Evolutionary conservation across 2,797 vertebrate genomes (phyloP).

Genomic region (Lates japonicus): DNA sequence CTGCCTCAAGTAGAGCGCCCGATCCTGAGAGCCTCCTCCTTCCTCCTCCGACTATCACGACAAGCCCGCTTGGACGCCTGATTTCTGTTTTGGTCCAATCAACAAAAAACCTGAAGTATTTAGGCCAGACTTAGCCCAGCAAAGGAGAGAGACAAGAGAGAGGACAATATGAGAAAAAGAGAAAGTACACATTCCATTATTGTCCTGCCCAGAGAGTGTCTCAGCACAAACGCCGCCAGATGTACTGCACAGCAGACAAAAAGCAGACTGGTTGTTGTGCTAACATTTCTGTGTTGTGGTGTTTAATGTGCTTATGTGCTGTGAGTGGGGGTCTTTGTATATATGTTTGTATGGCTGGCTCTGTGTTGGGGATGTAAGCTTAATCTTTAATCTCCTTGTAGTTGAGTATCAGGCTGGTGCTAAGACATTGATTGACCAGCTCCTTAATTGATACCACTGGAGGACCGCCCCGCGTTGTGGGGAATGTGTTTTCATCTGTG

Average conservation of each 20-base stretch:
- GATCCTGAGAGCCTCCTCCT: constrained; percentile 49
- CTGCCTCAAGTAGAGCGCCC: constrained; percentile 55
- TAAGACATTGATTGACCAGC: constrained; percentile 83
- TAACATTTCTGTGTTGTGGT: constrained; percentile 54
- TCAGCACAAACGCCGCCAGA: constrained; percentile 60
- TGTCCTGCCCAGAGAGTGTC: constrained; percentile 54
- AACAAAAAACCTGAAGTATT: constrained; percentile 79
- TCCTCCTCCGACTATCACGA: constrained; percentile 45
- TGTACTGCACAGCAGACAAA: constrained; percentile 51
- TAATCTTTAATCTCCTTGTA: constrained; percentile 81
- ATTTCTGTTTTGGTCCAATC: constrained; percentile 78
- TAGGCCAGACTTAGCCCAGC: constrained; percentile 76
- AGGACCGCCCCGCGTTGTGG: constrained; percentile 69
- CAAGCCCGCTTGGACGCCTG: constrained; percentile 65
- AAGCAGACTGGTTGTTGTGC: constrained; percentile 42
- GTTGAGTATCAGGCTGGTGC: constrained; percentile 72
- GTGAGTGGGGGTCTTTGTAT: constrained; percentile 55
- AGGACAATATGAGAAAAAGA: constrained; percentile 52
- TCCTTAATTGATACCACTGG: constrained; percentile 84
- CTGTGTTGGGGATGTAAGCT: constrained; percentile 76
- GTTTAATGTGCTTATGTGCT: constrained; percentile 48
- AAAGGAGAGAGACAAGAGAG: constrained; percentile 63
- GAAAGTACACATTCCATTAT: constrained; percentile 66
- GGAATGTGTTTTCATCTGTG: constrained; percentile 46
- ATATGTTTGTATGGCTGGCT: constrained; percentile 53